Base-by-base conservation (phyloP, 92 coral and sea anemone genomes). In the Desmophyllum pertusum region DNA sequence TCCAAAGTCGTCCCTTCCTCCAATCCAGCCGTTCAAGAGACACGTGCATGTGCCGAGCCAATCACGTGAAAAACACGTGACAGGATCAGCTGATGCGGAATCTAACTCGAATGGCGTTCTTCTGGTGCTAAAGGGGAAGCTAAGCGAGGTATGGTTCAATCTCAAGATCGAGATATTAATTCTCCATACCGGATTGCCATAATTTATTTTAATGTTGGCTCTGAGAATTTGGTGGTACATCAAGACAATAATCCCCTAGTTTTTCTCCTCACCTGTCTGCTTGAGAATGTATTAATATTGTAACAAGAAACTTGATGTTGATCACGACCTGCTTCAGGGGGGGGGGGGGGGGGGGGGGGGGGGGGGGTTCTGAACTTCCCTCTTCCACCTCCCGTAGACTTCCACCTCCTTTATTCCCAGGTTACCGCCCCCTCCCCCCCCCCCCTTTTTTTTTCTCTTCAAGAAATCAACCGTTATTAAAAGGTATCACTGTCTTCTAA, bases 21-120 rank as follows among this genome's bases (percentile, higher is more conserved):
- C 95, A n/a, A 80, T 97, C 15, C 94, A 92, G 79, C 87, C 97
- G 13, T 94, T 97, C 73, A 97, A 94, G 79, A 84, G 97, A 81
- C 95, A 90, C 85, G 57, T 97, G 31, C 89, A 81, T 68, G 27
- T 86, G 51, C 86, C 67, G 31, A 61, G 18, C 63, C 81, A 64
- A 31, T 46, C 83, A 63, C 72, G 57, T 37, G 85, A 85, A 41
- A 46, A 55, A 62, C 51, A 72, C 29, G 38, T 53, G 37, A 72
- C 53, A 10, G 83, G 43, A 31, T 70, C 73, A 31, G 11, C 46
- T 0, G 57, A 74, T 7, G 70, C 42, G 8, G 85, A 76, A 8
- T 62, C 82, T 45, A 45, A 36, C 23, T 51, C 78, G 38, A 83
- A 86, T 48, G 83, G 79, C 46, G 63, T 91, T 35, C 86, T 86